These are phyloP conservation scores for Pandion haliaetus DNA, from an alignment of 2,113 vertebrate genomes.

Conservation along the genomic window DNA sequence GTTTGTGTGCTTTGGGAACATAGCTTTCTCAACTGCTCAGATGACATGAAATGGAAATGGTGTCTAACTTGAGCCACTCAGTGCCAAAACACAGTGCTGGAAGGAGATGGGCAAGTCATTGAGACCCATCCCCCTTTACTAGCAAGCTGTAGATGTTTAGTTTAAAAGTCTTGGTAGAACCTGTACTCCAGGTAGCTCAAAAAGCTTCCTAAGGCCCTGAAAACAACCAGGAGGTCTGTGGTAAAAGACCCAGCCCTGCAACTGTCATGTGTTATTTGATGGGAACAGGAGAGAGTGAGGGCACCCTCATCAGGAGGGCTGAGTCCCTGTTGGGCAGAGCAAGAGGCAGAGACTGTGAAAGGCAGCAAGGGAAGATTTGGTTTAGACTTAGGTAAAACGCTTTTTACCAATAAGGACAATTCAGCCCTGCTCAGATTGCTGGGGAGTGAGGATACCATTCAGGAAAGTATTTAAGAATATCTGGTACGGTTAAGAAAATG, in stretches of 20 bases:
- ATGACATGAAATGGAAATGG: not conserved
- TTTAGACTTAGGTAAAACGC: not conserved
- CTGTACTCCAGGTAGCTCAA: not conserved
- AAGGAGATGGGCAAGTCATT: not conserved
- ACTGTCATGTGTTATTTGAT: not conserved
- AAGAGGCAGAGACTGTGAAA: not conserved
- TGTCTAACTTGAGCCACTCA: not conserved
- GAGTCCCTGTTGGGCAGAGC: not conserved
- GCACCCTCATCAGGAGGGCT: not conserved
- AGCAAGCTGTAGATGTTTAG: not conserved
- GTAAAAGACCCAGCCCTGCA: not conserved
- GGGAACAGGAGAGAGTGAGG: not conserved
- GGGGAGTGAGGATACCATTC: not conserved
- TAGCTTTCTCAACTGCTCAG: not conserved
- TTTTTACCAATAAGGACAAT: not conserved
- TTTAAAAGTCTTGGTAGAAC: not conserved
- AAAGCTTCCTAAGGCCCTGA: not conserved
- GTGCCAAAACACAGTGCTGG: fast-evolving
- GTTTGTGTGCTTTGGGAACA: not conserved
- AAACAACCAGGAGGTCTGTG: not conserved
- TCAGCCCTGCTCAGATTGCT: not conserved
- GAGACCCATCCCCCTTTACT: not conserved
- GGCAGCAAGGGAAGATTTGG: not conserved
- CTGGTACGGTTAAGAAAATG: too few relatives aligned
- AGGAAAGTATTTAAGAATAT: not conserved